phyloP scores from a whole-genome alignment of 1,140 invertebrate genomes.

The Cherax quadricarinatus region DNA sequence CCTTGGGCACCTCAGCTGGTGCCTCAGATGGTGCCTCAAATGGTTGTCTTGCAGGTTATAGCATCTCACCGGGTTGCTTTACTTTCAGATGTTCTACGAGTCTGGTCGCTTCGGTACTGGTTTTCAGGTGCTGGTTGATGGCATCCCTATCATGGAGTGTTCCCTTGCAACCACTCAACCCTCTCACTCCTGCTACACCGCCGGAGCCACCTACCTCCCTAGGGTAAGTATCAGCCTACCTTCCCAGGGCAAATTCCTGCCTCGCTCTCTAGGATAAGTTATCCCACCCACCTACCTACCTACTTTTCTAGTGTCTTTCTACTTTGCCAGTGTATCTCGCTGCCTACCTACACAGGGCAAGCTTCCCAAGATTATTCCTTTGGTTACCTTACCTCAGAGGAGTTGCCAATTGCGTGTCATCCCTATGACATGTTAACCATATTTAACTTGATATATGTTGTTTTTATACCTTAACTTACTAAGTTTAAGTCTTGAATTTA shows the following conservation, averaged over 20 bases:
- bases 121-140: conserved; percentile 56
- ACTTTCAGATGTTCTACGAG: conserved; percentile 54
- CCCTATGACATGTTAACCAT: too few species aligned
- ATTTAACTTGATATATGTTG: too few species aligned
- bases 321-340: neutral
- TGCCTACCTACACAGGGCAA: neutral
- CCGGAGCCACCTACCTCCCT: conserved; percentile 37
- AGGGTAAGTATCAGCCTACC: conserved; percentile 23
- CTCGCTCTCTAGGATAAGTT: neutral
- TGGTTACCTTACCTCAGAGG: neutral
- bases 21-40: too few species aligned
- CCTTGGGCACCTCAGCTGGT: too few species aligned
- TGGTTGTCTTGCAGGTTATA: too few species aligned
- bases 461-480: too few species aligned
- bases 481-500: too few species aligned
- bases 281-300: neutral
- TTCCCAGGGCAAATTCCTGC: neutral
- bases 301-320: neutral
- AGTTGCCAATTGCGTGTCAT: too few species aligned
- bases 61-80: too few species aligned
- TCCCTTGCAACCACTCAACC: conserved; percentile 26
- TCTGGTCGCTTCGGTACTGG: conserved; percentile 42
- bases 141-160: conserved; percentile 53
- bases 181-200: conserved; percentile 44
- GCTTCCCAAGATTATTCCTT: neutral